Evolutionary conservation across 2,888 invertebrate genomes (phyloP), one percentile per base, ranked within the genome.

Genomic region (Cantharis flavilabris): DNA sequence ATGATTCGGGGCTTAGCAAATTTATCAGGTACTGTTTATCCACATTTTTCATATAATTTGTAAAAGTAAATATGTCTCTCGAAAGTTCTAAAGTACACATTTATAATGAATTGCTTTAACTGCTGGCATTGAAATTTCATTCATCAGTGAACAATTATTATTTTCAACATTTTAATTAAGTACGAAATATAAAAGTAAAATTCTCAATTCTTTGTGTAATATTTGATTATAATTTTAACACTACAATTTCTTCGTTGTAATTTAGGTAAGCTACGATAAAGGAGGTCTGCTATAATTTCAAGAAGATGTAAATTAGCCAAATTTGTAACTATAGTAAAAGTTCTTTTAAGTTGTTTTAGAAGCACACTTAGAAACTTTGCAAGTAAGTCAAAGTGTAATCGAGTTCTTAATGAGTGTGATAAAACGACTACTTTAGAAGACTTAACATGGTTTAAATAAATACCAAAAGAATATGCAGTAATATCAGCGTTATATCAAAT

Each of bases 351-450:
- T 67, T 67, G 65, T 18, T 67, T 23, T 3, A 20, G 26, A 67
- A 67, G 26, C 23, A n/a, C n/a, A 67, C 65, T 67, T 67, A 23
- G 26, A 67, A 67, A 67, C 65, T 67, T 67, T 67, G 23, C 65
- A 67, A 67, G 65, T 26, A 67, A 67, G 65, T 67, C 65, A 67
- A 67, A 67, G 65, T 67, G 65, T 67, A 67, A 67, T 67, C 20
- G 65, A 67, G 65, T 67, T 26, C 26, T 67, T 67, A 67, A 20
- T 67, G 23, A 67, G 20, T 67, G 65, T 67, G 65, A 67, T 67
- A 67, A 67, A 67, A 67, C 65, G 65, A 9, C 65, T 67, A 23
- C 23, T 67, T 23, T 13, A 13, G n/a, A 23, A 23, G 20, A 26
- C 65, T 67, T 23, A 67, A 67, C 13, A 67, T 26, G 20, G 23